Percentiles rank a stretch among this genome's conserved stretches.
Evolutionary conservation across 2,797 vertebrate species (phyloP).

Genomic region (Myotis findleyi): DNA sequence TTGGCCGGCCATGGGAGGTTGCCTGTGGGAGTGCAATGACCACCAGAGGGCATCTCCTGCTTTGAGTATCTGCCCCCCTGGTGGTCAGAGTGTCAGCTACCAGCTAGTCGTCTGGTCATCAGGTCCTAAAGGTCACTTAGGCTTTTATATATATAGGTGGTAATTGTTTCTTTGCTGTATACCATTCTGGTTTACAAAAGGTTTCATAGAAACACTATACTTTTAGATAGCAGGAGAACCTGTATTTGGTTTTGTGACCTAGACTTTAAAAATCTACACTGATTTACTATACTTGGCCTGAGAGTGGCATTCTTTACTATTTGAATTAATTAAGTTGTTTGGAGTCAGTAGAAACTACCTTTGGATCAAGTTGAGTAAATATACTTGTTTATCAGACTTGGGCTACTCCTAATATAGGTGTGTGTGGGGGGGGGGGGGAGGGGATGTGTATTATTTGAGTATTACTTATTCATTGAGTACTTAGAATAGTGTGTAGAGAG

Average conservation of each 20-base stretch:
- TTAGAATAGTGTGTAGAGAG: background rate
- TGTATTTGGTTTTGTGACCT: conserved; percentile 58
- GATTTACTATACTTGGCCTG: background rate
- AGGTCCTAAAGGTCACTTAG: no score
- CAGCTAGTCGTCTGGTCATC: no score
- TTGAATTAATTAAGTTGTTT: conserved; percentile 43
- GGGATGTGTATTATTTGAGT: background rate
- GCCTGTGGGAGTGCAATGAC: no score
- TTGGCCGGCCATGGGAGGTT: no score
- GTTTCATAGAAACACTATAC: background rate
- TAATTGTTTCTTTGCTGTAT: background rate
- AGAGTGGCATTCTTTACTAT: conserved; percentile 43
- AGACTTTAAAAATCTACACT: background rate
- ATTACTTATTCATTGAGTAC: background rate
- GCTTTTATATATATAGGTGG: background rate
- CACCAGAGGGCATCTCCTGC: no score
- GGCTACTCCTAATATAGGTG: conserved; percentile 28
- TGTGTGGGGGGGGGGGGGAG: background rate
- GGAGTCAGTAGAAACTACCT: background rate
- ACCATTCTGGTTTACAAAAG: background rate
- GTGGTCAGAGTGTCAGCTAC: no score
- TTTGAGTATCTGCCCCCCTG: no score
- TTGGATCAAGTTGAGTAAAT: conserved; percentile 24
- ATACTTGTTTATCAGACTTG: background rate
- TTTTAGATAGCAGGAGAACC: background rate